phyloP scores from a whole-genome alignment of 2,888 invertebrate species.

The Chaetogeoica ovagalla region DNA sequence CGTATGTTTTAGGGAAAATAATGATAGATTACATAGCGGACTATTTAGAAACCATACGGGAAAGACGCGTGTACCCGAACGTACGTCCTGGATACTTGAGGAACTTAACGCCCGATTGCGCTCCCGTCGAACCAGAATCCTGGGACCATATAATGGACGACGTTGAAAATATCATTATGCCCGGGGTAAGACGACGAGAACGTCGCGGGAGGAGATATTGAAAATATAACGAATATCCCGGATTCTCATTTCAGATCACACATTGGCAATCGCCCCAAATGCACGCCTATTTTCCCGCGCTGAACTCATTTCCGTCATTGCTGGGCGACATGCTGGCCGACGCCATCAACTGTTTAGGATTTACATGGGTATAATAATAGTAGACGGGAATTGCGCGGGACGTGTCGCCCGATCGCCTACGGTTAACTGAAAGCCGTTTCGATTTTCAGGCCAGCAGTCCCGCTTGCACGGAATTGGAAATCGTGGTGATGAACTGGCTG shows the following conservation, averaged over 20 bases:
- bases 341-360: constrained; percentile 90
- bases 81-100: constrained; percentile 94
- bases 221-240: not conserved
- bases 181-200: constrained; percentile 71
- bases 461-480: constrained; percentile 96
- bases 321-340: constrained; percentile 95
- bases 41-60: constrained; percentile 88
- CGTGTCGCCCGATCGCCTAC: not conserved
- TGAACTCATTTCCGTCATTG: constrained; percentile 90
- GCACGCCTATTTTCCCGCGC: constrained; percentile 97
- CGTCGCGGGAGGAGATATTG: too few species aligned
- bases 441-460: constrained; percentile 83
- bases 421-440: too few species aligned
- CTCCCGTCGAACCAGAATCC: constrained; percentile 83
- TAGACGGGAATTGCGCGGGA: too few species aligned
- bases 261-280: constrained; percentile 97
- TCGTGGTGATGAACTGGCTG: constrained; percentile 97
- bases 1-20: constrained; percentile 76
- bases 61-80: constrained; percentile 87
- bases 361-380: constrained; percentile 98
- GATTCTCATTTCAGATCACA: constrained; percentile 66
- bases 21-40: constrained; percentile 98
- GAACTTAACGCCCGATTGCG: constrained; percentile 79
- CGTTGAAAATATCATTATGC: constrained; percentile 93
- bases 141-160: constrained; percentile 93